Conservation (phyloP, 1,140 invertebrate genomes). For the Brachystomella parvula region DNA sequence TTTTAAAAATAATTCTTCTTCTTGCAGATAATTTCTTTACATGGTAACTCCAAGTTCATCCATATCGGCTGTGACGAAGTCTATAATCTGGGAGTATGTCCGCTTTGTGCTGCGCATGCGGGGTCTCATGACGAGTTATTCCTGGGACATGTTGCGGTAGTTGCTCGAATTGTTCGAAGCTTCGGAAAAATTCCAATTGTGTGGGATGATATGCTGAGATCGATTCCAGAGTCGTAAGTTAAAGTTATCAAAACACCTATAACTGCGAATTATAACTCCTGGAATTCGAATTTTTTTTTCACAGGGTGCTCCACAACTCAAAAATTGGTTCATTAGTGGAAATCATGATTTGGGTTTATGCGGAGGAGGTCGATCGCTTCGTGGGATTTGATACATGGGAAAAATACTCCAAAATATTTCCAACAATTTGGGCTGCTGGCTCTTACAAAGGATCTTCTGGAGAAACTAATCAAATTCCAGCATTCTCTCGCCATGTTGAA, state of each 20-base stretch:
- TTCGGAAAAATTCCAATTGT: constrained; percentile 57
- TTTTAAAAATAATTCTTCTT: constrained; percentile 41
- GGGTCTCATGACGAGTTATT: constrained; percentile 54
- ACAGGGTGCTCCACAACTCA: constrained; percentile 48
- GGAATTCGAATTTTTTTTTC: constrained; percentile 5
- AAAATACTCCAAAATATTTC: constrained; percentile 71
- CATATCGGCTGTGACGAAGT: constrained; percentile 59
- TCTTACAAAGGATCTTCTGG: constrained; percentile 86
- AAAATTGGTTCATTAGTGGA: constrained; percentile 68
- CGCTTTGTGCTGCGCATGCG: constrained; percentile 53
- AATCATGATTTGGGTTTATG: constrained; percentile 79
- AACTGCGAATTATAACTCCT: no score
- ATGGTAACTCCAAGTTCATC: constrained; percentile 45
- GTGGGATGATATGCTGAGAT: constrained; percentile 91
- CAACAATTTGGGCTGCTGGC: constrained; percentile 82
- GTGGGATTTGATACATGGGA: constrained; percentile 59
- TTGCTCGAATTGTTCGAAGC: constrained; percentile 44
- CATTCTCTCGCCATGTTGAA: constrained; percentile 56
- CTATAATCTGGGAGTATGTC: constrained; percentile 68
- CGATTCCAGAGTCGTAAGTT: constrained; percentile 46
- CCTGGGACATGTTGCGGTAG: constrained; percentile 56
- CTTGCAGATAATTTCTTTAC: constrained; percentile 53
- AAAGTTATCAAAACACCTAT: neutral
- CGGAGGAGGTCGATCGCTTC: constrained; percentile 54
- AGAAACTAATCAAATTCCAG: constrained; percentile 59